Evolutionary conservation across 2,113 vertebrate genomes (phyloP), one percentile per base, ranked within the genome.

Genomic region (Emberiza fucata): DNA sequence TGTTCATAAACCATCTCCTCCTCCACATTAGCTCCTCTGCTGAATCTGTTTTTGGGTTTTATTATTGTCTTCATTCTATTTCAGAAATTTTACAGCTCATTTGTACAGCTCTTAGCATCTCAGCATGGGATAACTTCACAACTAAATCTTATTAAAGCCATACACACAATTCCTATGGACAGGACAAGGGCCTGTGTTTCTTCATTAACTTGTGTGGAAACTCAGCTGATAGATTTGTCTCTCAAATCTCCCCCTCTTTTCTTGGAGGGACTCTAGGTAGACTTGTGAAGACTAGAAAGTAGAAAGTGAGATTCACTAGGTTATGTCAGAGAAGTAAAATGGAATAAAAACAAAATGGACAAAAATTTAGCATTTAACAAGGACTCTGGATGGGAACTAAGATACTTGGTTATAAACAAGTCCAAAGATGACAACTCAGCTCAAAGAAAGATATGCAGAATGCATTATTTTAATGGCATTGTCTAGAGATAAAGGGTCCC

Each of bases 161-260:
- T 61, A 91, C 61, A 89, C 9, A 57, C 13, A 51, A 66, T n/a
- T 40, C 22, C 29, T 39, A 56, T 4, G 24, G 53, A 84, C 40
- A 84, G 37, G 18, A 81, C 1, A 11, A 80, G 68, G 59, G 14
- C 21, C 9, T 53, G 20, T 3, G 3, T 54, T 82, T 81, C 57
- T 65, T 72, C 65, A 89, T 8, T 29, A 65, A 16, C 44, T 39
- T 56, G 18, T 4, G 3, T 23, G 45, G 29, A 50, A 91, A 57
- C 28, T 59, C 29, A 66, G 23, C 20, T 18, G 15, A 54, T 0
- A 1, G 4, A 31, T 39, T 84, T 8, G 0, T 31, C 35, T 72
- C 68, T 57, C 7, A 14, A 13, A 11, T 27, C 21, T 73, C 60
- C 64, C 25, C 17, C 6, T 39, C n/a, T 92, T 56, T 77, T 63